Conservation (phyloP, 2,888 invertebrate species). For the Drosophila neoperkinsi region DNA sequence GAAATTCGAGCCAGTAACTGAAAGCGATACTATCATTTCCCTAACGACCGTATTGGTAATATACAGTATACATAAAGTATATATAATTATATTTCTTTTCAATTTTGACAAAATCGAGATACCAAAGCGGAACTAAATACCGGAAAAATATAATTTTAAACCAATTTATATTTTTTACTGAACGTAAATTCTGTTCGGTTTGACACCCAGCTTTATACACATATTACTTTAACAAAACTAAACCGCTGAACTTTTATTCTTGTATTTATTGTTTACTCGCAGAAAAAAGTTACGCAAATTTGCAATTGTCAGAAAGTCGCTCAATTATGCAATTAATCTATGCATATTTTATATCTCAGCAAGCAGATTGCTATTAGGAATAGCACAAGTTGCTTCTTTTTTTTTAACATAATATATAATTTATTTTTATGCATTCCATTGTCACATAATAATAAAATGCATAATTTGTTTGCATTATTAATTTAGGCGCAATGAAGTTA, state of each 20-base stretch:
- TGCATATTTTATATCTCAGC: conserved; percentile 25
- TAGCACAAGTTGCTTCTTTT: background rate
- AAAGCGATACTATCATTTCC: background rate
- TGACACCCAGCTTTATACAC: background rate
- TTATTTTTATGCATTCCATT: conserved; percentile 19
- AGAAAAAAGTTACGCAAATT: background rate
- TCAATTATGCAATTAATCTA: conserved; percentile 39
- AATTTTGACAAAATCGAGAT: background rate
- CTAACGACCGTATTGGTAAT: too few relatives aligned
- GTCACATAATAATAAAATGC: conserved; percentile 49
- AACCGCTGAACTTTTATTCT: background rate
- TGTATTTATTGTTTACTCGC: background rate
- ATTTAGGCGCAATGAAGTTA: conserved; percentile 59
- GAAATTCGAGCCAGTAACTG: background rate
- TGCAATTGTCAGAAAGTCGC: conserved; percentile 13
- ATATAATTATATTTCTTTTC: background rate
- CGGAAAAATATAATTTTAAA: background rate
- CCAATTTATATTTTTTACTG: background rate
- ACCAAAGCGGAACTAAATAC: background rate
- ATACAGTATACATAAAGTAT: background rate
- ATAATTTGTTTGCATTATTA: conserved; percentile 74
- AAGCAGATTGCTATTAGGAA: conserved; percentile 21
- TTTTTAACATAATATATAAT: conserved; percentile 26
- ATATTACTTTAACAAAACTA: background rate
- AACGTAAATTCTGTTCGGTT: background rate